Conservation (phyloP, 2,888 invertebrate species). For the Augiades crinisus region DNA sequence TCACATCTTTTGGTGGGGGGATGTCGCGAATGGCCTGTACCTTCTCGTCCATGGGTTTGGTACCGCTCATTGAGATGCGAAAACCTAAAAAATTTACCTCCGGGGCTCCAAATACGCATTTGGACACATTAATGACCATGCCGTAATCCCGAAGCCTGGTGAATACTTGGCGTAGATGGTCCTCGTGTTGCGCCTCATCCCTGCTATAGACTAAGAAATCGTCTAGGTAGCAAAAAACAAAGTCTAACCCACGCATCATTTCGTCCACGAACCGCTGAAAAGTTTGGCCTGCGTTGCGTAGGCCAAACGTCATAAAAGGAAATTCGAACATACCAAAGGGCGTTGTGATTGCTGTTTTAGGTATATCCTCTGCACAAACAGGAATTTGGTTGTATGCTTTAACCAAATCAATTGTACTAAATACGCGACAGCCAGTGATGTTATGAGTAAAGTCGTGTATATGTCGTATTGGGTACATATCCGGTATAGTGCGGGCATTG, state of each 20-base stretch:
- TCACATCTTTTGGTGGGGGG: neutral
- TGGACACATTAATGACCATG: slow-evolving; percentile 33
- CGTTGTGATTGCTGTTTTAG: slow-evolving; percentile 47
- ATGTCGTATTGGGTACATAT: slow-evolving; percentile 41
- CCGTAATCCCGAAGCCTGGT: slow-evolving; percentile 31
- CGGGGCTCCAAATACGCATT: slow-evolving; percentile 34
- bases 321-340: slow-evolving; percentile 47
- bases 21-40: neutral
- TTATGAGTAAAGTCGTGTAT: slow-evolving; percentile 30
- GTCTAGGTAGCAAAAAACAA: slow-evolving; percentile 42
- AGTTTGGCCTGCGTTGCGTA: slow-evolving; percentile 53
- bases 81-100: neutral
- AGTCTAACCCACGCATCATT: slow-evolving; percentile 28
- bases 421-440: slow-evolving; percentile 28
- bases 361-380: slow-evolving; percentile 42
- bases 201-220: slow-evolving; percentile 40
- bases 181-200: slow-evolving; percentile 22
- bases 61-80: neutral
- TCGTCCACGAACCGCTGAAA: slow-evolving; percentile 48
- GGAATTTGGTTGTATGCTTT: slow-evolving; percentile 55
- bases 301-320: slow-evolving; percentile 44
- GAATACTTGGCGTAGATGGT: slow-evolving; percentile 34
- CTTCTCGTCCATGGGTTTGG: neutral
- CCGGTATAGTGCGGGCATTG: slow-evolving; percentile 43
- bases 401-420: slow-evolving; percentile 28